Base-by-base conservation (phyloP, 37 sponge, comb jelly and placozoan genomes). In the Dysidea cf. avara region DNA sequence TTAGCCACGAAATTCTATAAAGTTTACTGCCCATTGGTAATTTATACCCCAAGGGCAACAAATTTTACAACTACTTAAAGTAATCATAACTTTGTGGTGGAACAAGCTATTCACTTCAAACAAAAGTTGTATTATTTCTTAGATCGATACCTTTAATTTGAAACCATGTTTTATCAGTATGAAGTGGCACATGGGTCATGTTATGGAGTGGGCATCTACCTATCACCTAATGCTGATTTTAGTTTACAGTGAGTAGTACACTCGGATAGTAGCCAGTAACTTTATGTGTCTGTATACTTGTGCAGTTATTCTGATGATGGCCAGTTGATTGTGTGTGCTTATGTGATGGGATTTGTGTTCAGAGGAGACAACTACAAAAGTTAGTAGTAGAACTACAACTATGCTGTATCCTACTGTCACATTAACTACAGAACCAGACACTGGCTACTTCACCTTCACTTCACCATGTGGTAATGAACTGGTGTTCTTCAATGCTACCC, bases 401-500 rank as follows among this genome's bases (percentile, higher is more conserved):
- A 17, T 7, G 18, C 22, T 20, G 37, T 22, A 66, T 43, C 37
- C 6, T 2, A 4, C 2, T 37, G 2, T 6, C 25, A 26, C 48
- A 34, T 37, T 37, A 43, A 9, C 59, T 22, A 72, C 73, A 74
- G 78, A 49, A 31, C 38, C 55, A 34, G 34, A 69, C 68, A 58
- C 49, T 51, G 1, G 25, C 1, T 61, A 20, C 38, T 17, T 70
- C 40, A 18, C 60, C 18, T 1, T 79, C 24, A 29, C 69, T 3
- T 76, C 77, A 18, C 20, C 14, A 1, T 81, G 72, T 64, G 81
- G 66, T 29, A 35, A 71, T 1, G 81, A 81, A 28, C 72, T 72
- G 81, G 72, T 81, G 66, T 38, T 81, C 56, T 78, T 78, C 79
- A 78, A 78, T 57, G 81, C 81, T 9, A 66, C 64, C 4, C 81